These are phyloP conservation scores for Ennomos erosarius DNA, from an alignment of 2,888 invertebrate genomes.

Conservation along the genomic window DNA sequence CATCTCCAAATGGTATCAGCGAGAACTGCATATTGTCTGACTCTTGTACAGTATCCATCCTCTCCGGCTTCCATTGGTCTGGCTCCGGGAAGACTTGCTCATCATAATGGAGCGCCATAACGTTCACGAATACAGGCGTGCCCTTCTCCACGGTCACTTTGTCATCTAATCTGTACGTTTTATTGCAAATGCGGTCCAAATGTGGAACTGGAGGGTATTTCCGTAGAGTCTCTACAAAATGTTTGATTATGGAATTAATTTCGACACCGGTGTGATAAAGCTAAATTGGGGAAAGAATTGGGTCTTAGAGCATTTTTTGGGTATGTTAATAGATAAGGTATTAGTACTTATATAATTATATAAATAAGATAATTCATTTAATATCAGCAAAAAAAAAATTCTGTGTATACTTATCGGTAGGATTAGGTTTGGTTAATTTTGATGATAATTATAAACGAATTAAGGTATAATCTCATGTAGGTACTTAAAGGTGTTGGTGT, in stretches of 20 bases:
- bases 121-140: conserved; percentile 64
- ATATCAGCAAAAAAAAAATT: too few species aligned
- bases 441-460: too few species aligned
- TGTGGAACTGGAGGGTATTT: conserved; percentile 61
- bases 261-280: too few species aligned
- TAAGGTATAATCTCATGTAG: too few species aligned
- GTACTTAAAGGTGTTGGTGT: neutral
- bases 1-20: conserved; percentile 71
- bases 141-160: conserved; percentile 59
- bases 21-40: conserved; percentile 61
- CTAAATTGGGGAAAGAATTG: too few species aligned
- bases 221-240: conserved; percentile 64
- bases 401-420: too few species aligned
- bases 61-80: conserved; percentile 63
- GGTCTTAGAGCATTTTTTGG: too few species aligned
- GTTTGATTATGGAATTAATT: too few species aligned
- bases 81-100: conserved; percentile 62
- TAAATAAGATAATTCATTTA: too few species aligned
- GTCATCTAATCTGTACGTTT: conserved; percentile 58
- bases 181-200: conserved; percentile 62
- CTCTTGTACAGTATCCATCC: conserved; percentile 54
- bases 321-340: too few species aligned
- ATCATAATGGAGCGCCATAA: conserved; percentile 62
- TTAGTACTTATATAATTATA: too few species aligned
- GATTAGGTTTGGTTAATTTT: too few species aligned